phyloP scores from a whole-genome alignment of 35 echinoderm and acorn worm genomes.

The Diadema setosum region DNA sequence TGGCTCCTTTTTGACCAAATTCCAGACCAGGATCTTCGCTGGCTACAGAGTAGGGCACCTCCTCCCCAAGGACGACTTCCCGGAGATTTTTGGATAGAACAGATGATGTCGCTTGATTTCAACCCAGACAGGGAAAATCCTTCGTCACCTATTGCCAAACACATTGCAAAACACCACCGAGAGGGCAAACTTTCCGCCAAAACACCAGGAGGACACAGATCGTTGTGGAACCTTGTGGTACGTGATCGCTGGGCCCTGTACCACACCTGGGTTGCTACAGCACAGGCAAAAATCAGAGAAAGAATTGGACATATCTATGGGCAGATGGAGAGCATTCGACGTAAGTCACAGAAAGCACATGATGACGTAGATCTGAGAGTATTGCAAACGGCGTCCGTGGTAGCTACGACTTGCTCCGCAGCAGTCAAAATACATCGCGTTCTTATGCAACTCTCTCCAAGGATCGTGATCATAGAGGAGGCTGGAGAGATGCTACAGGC shows the following conservation, averaged over 20 bases:
- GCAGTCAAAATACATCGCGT: constrained; percentile 14
- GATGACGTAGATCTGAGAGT: background rate
- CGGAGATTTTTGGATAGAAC: no score
- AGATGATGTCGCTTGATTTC: no score
- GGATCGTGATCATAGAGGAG: constrained; percentile 38
- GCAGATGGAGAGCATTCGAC: background rate
- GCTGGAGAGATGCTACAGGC: constrained; percentile 27
- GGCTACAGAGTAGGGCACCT: no score
- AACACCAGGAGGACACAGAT: no score
- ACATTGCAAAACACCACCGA: no score
- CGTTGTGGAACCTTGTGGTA: no score
- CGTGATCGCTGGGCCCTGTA: constrained; percentile 84
- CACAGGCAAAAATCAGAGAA: background rate
- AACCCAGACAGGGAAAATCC: no score
- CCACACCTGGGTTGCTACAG: constrained; percentile 36
- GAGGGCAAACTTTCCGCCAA: no score
- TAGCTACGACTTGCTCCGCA: constrained; percentile 33
- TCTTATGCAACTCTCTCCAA: background rate
- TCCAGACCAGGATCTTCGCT: no score
- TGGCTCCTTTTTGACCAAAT: background rate
- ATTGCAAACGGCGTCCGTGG: background rate
- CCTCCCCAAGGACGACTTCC: no score
- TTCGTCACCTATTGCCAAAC: no score
- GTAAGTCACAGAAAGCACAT: constrained; percentile 31
- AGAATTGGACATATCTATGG: background rate